A percentile compares a stretch with the other conserved stretches of the same genome.
phyloP scores from a whole-genome alignment of 2,888 invertebrate genomes.

The Cheilosia vulpina region DNA sequence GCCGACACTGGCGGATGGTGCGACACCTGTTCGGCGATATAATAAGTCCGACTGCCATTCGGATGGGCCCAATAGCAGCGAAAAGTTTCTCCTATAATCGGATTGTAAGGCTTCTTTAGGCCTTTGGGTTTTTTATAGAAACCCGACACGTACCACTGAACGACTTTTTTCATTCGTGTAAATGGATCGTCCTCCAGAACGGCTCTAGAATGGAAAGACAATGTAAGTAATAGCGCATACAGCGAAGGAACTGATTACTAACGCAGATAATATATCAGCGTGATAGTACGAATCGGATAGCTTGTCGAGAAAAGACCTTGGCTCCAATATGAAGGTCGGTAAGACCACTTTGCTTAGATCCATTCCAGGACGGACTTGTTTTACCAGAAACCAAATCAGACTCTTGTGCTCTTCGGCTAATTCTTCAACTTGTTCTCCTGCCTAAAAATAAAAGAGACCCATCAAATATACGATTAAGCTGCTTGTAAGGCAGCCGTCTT shows the following conservation, averaged over 20 bases:
- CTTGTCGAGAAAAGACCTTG: conserved; percentile 96
- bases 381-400: conserved; percentile 96
- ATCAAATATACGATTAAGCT: background rate
- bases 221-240: background rate
- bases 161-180: conserved; percentile 93
- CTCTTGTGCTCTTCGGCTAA: conserved; percentile 97
- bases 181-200: conserved; percentile 94
- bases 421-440: conserved; percentile 94
- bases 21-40: conserved; percentile 97
- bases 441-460: conserved; percentile 82
- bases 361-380: conserved; percentile 98
- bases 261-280: conserved; percentile 94
- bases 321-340: conserved; percentile 97
- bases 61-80: conserved; percentile 95
- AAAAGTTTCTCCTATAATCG: conserved; percentile 95
- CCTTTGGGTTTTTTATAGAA: conserved; percentile 97
- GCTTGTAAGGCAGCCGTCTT: conserved; percentile 62
- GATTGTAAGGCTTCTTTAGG: conserved; percentile 97
- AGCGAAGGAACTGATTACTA: conserved; percentile 77
- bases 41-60: conserved; percentile 93
- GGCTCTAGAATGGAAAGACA: conserved; percentile 85
- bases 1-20: conserved; percentile 98
- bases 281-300: conserved; percentile 97
- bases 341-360: conserved; percentile 93
- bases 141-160: conserved; percentile 96